Conservation (phyloP, 2,113 vertebrate species). For the Sinocyclocheilus rhinocerous region DNA sequence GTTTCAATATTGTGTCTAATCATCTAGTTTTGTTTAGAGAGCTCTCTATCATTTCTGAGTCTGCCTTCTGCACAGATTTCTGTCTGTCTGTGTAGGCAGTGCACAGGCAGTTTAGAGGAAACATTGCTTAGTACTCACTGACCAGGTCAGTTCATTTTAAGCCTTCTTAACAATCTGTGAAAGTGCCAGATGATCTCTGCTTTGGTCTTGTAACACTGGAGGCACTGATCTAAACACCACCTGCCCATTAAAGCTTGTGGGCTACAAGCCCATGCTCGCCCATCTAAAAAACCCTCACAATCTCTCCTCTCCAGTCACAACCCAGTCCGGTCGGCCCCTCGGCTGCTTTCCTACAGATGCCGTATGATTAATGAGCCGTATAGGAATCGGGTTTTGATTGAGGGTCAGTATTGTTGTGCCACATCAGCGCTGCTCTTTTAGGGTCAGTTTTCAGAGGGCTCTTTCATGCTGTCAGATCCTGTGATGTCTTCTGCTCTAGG, state of each 20-base stretch:
- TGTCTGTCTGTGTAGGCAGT: neutral
- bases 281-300: conserved; percentile 35
- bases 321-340: conserved; percentile 24
- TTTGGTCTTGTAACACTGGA: conserved; percentile 24
- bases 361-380: conserved; percentile 55
- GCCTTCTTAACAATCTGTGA: conserved; percentile 21
- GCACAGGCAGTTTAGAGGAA: conserved; percentile 4
- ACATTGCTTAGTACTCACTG: neutral
- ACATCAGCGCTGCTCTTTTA: conserved; percentile 52
- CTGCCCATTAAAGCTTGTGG: conserved; percentile 14
- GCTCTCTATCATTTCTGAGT: neutral
- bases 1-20: neutral
- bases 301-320: conserved; percentile 18
- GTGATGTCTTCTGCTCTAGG: conserved; percentile 47
- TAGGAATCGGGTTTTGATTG: conserved; percentile 46
- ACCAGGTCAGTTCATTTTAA: conserved; percentile 17
- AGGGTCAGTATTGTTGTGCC: conserved; percentile 53
- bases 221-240: conserved; percentile 30
- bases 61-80: neutral
- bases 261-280: conserved; percentile 16
- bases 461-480: conserved; percentile 54
- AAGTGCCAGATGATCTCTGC: conserved; percentile 25
- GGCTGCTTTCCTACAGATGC: conserved; percentile 50
- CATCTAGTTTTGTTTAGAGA: neutral
- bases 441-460: conserved; percentile 46